A percentile compares a stretch with the other conserved stretches of the same genome.
phyloP scores from a whole-genome alignment of 2,113 vertebrate species.

The Chaetorhynchus papuensis region DNA sequence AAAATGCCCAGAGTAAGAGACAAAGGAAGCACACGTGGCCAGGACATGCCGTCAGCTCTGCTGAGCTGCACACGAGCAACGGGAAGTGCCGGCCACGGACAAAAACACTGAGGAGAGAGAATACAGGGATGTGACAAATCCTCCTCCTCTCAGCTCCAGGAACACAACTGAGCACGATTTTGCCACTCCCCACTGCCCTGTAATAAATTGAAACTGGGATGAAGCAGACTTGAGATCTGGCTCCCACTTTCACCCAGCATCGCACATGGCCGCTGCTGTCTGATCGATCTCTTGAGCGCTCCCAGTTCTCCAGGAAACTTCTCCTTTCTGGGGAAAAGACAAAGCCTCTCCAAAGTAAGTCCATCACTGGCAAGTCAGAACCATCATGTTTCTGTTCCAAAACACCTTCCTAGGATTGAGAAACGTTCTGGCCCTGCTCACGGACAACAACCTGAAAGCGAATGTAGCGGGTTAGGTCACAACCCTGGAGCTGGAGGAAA shows the following conservation, averaged over 20 bases:
- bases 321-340: neutral
- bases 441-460: neutral
- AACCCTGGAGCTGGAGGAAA: neutral
- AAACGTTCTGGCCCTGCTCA: neutral
- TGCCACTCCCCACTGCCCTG: neutral
- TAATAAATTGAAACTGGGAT: neutral
- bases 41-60: neutral
- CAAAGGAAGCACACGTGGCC: neutral
- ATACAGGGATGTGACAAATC: neutral
- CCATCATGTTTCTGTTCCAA: neutral
- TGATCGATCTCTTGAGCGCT: neutral
- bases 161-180: neutral
- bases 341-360: neutral
- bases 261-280: neutral
- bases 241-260: neutral
- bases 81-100: neutral
- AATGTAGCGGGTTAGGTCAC: neutral
- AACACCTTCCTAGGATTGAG: neutral
- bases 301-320: neutral
- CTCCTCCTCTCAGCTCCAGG: neutral
- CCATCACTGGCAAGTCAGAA: neutral
- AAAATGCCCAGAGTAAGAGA: neutral
- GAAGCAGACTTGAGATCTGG: neutral
- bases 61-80: neutral
- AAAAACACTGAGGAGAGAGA: neutral